Evolutionary conservation across 1,140 invertebrate species (phyloP).

Genomic region (Antheraea pernyi): DNA sequence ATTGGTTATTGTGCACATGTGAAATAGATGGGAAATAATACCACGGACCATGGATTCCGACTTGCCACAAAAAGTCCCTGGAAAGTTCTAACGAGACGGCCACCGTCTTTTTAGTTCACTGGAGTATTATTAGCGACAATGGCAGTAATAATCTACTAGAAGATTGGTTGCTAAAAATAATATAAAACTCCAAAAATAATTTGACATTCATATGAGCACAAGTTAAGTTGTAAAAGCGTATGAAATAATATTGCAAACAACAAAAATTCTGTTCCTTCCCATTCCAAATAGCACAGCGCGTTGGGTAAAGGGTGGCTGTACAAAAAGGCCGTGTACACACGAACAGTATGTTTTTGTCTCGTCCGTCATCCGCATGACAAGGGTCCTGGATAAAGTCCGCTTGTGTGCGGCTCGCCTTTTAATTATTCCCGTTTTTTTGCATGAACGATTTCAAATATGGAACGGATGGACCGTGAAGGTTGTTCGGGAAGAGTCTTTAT

Average conservation of each 20-base stretch:
- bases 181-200: neutral
- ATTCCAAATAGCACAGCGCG: constrained; percentile 9
- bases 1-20: no score
- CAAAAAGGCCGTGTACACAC: constrained; percentile 37
- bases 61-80: no score
- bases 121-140: no score
- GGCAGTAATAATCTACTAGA: no score
- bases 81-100: no score
- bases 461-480: constrained; percentile 22
- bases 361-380: constrained; percentile 37
- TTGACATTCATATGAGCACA: constrained; percentile 16
- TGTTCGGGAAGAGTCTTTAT: neutral
- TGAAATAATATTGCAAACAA: constrained; percentile 28
- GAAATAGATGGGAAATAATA: no score
- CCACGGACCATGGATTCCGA: no score
- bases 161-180: no score
- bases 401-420: constrained; percentile 33
- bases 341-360: constrained; percentile 40
- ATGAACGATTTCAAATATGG: constrained; percentile 28
- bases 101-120: no score
- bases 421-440: constrained; percentile 41
- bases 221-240: constrained; percentile 22
- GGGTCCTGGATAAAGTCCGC: constrained; percentile 35
- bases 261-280: constrained; percentile 25
- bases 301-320: constrained; percentile 24